Evolutionary conservation across 2,113 vertebrate species (phyloP).

Genomic region (Carassius carassius): DNA sequence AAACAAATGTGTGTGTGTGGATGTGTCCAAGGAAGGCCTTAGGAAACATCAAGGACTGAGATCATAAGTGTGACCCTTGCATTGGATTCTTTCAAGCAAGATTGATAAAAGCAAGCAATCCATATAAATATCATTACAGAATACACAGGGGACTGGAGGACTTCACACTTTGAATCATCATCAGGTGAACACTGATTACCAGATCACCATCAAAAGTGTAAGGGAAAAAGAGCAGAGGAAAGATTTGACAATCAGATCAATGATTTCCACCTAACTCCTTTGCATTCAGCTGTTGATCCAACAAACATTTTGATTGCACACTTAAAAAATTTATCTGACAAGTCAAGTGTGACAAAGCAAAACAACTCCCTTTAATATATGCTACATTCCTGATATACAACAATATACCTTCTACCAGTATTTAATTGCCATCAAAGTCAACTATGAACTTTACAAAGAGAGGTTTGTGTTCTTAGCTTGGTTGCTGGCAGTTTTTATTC

Average conservation of each 20-base stretch:
- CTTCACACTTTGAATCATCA: neutral
- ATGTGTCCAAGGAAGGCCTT: too few relatives aligned
- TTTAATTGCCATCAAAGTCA: too few relatives aligned
- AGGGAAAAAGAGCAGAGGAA: slow-evolving; percentile 10
- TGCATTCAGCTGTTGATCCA: slow-evolving; percentile 10
- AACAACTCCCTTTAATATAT: too few relatives aligned
- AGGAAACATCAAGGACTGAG: neutral
- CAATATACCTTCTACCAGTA: too few relatives aligned
- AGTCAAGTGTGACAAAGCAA: too few relatives aligned
- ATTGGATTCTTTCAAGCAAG: slow-evolving; percentile 21
- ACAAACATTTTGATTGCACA: neutral
- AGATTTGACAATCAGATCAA: slow-evolving; percentile 17
- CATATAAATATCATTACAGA: slow-evolving; percentile 38
- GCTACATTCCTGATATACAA: too few relatives aligned
- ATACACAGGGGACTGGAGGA: slow-evolving; percentile 15
- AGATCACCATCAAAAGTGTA: slow-evolving; percentile 1
- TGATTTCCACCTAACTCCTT: neutral
- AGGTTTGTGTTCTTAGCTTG: too few relatives aligned
- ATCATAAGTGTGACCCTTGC: slow-evolving; percentile 37
- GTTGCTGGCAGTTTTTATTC: too few relatives aligned
- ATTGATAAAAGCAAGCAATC: slow-evolving; percentile 39
- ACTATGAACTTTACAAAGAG: too few relatives aligned
- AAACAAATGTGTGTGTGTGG: neutral
- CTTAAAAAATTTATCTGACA: neutral
- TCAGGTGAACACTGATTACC: neutral